A percentile compares a stretch with the other conserved stretches of the same genome.
phyloP scores from a whole-genome alignment of 2,797 vertebrate genomes.

The Leuciscus waleckii region DNA sequence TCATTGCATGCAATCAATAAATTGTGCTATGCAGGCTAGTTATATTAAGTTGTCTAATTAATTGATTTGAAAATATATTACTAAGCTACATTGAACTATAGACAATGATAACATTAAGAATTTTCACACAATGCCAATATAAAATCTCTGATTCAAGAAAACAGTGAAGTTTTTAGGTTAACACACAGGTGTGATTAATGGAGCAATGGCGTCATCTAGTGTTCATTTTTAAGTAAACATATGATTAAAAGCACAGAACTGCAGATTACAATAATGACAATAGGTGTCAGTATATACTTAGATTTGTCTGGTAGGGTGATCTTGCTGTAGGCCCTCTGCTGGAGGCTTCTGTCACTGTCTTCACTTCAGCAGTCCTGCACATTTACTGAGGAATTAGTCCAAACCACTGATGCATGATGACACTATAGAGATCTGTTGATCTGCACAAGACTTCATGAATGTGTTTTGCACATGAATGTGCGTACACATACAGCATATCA shows the following conservation, averaged over 20 bases:
- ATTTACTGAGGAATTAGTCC: conserved; percentile 6
- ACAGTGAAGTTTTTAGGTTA: neutral
- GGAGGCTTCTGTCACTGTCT: conserved; percentile 20
- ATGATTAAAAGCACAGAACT: neutral
- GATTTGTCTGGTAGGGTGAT: neutral
- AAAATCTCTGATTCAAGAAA: neutral
- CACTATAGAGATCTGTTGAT: neutral
- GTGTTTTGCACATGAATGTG: neutral
- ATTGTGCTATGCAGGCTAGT: neutral
- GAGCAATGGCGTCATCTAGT: conserved; percentile 25
- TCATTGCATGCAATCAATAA: neutral
- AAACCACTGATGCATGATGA: conserved; percentile 11
- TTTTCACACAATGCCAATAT: neutral
- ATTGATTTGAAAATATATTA: neutral
- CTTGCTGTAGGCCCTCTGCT: conserved; percentile 29
- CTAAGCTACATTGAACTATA: neutral
- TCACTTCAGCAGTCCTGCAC: neutral
- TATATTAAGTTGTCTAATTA: neutral
- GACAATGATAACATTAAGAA: neutral
- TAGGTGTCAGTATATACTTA: conserved; percentile 49
- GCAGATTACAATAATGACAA: neutral
- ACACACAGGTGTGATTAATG: neutral
- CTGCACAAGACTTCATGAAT: neutral
- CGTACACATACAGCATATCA: neutral
- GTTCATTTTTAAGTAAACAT: neutral